Evolutionary conservation across 2,797 vertebrate species (phyloP), one percentile per base, ranked within the genome.

Genomic region (Hydrocynus forskahlii): DNA sequence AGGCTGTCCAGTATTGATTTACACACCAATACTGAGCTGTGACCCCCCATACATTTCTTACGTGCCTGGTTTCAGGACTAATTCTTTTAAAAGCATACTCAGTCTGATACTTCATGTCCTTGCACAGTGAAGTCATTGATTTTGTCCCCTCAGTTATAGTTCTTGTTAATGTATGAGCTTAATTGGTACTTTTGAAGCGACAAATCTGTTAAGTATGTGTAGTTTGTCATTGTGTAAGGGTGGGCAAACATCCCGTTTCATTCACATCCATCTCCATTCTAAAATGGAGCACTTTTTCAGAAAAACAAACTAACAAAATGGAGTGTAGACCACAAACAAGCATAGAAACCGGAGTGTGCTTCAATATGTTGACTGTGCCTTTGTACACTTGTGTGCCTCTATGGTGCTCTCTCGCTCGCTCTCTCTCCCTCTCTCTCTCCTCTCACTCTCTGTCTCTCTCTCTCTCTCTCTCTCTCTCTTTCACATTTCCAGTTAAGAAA

Each of bases 191-290:
- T 40, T 43, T 64, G 14, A 78, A 54, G 21, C 62, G n/a, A 48
- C 14, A 82, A 60, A 29, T 29, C 71, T 74, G 23, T 67, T 21
- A 17, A 21, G 73, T 73, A 35, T 66, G 25, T 66, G 45, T 72
- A 14, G 25, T 25, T 6, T 38, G 40, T 75, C 54, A 84, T 74
- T 73, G 76, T 83, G 83, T 89, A 86, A 89, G 86, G 89, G 85
- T 89, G 87, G 87, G 89, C 89, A 90, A 90, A 90, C 88, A 88
- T 83, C 29, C 14, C 74, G 67, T 86, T 86, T 86, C 83, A 86
- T 88, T 86, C 69, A 84, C 76, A 77, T 81, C 75, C 67, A 74
- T 75, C 29, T 63, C 35, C 21, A 29, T 59, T 64, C 59, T 67
- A 13, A 3, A 9, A 25, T 21, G 1, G 13, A 40, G 38, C 14